phyloP scores from a whole-genome alignment of 2,797 vertebrate species.

The Acridotheres tristis region DNA sequence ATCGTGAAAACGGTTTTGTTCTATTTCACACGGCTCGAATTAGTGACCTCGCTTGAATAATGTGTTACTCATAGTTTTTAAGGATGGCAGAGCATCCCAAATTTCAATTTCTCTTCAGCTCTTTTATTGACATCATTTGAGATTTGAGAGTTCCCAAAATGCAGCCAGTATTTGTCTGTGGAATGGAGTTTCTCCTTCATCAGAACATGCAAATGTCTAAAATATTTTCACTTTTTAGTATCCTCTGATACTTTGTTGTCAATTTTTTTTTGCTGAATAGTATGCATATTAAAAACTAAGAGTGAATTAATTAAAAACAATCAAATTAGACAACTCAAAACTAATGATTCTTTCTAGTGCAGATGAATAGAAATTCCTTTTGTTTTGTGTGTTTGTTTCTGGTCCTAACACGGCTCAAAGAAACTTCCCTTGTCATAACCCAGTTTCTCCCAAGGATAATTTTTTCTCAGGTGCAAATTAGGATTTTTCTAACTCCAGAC shows the following conservation, averaged over 20 bases:
- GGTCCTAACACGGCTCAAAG: background rate
- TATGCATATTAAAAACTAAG: background rate
- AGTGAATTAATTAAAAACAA: background rate
- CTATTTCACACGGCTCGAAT: background rate
- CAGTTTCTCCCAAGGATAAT: background rate
- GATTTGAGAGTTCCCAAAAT: background rate
- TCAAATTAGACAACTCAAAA: background rate
- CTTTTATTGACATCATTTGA: background rate
- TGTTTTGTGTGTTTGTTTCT: background rate
- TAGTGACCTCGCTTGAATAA: background rate
- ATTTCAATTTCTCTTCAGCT: background rate
- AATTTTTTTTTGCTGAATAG: background rate
- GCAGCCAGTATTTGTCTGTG: background rate
- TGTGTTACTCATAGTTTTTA: background rate
- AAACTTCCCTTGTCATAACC: background rate
- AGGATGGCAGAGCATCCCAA: background rate
- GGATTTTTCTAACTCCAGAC: background rate
- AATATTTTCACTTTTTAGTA: background rate
- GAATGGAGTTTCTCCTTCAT: background rate
- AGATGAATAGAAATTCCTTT: background rate
- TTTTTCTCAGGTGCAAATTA: background rate
- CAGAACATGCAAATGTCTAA: background rate
- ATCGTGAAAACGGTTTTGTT: background rate
- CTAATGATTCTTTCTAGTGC: background rate
- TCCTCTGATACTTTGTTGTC: background rate